Evolutionary conservation across 2,797 vertebrate species (phyloP), one percentile per base, ranked within the genome.

Genomic region (Poeciliopsis turneri): DNA sequence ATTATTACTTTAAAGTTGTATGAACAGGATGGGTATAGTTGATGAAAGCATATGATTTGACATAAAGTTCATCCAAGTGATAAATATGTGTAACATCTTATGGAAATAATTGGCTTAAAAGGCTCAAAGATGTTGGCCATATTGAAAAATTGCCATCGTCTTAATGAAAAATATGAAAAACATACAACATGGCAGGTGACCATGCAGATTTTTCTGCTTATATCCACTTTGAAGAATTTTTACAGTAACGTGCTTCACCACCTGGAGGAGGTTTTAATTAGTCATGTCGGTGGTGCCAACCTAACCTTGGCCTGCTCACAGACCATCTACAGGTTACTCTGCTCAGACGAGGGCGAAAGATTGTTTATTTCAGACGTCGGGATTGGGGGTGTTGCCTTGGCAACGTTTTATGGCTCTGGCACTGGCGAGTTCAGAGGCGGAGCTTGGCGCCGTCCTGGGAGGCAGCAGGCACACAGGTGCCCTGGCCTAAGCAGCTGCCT

Each of bases 391-490:
- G 92, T 95, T 92, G 87, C 92, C 92, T 85, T 88, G 89, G 90
- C 68, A 92, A 94, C 90, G 82, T 90, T 94, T 93, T 90, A 92
- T 87, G 81, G 85, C 45, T 88, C 89, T 93, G 92, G 90, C 92
- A 89, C 80, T 18, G 36, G 75, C 64, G 59, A 85, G 89, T 79
- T 76, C 79, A 51, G 53, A 88, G 94, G 94, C 68, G 93, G 94
- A 89, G 94, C 86, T 94, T 94, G 93, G 92, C 94, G 78, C 77
- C 66, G n/a, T 86, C 83, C 84, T 69, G 82, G 77, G 89, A 92
- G 90, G 92, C 92, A 87, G 92, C 90, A 88, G 91, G 94, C 93
- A 87, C 93, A 93, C 93, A 95, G 94, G 93, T 94, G 93, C 94
- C 90, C 93, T 82, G 68, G 91, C 85, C 87, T 36, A 81, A 92